Evolutionary conservation across 2,113 vertebrate species (phyloP).

Genomic region (Rutilus rutilus): DNA sequence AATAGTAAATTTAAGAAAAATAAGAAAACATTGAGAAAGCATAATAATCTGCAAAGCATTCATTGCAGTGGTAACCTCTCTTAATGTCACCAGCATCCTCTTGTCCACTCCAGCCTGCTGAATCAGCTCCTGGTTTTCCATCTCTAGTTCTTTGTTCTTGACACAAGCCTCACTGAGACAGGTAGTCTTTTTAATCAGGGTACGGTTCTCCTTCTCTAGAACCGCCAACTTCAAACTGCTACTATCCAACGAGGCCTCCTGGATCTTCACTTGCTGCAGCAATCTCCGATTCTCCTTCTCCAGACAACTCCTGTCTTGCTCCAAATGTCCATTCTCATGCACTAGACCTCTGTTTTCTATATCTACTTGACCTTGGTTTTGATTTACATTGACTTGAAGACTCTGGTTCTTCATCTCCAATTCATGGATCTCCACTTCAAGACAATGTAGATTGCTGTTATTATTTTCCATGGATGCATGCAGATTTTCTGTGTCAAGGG

Average conservation of each 20-base stretch:
- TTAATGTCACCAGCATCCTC: slow-evolving; percentile 88
- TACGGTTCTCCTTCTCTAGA: slow-evolving; percentile 94
- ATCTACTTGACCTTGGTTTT: slow-evolving; percentile 91
- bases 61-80: slow-evolving; percentile 82
- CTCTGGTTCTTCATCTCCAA: slow-evolving; percentile 92
- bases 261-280: slow-evolving; percentile 93
- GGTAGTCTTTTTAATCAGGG: slow-evolving; percentile 88
- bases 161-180: slow-evolving; percentile 87
- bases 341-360: slow-evolving; percentile 92
- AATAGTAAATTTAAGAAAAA: not conserved
- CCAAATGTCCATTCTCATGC: slow-evolving; percentile 90
- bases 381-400: slow-evolving; percentile 95
- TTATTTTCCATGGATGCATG: slow-evolving; percentile 96
- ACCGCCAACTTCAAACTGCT: slow-evolving; percentile 84
- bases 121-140: slow-evolving; percentile 93
- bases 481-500: slow-evolving; percentile 92
- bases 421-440: slow-evolving; percentile 92
- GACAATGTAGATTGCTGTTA: slow-evolving; percentile 93
- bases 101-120: slow-evolving; percentile 93
- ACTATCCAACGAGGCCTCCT: slow-evolving; percentile 92
- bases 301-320: slow-evolving; percentile 94
- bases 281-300: slow-evolving; percentile 96
- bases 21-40: not conserved
- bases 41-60: not conserved
- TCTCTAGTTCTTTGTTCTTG: slow-evolving; percentile 90